Evolutionary conservation across 2,113 vertebrate genomes (phyloP).

Genomic region (Alces alces): DNA sequence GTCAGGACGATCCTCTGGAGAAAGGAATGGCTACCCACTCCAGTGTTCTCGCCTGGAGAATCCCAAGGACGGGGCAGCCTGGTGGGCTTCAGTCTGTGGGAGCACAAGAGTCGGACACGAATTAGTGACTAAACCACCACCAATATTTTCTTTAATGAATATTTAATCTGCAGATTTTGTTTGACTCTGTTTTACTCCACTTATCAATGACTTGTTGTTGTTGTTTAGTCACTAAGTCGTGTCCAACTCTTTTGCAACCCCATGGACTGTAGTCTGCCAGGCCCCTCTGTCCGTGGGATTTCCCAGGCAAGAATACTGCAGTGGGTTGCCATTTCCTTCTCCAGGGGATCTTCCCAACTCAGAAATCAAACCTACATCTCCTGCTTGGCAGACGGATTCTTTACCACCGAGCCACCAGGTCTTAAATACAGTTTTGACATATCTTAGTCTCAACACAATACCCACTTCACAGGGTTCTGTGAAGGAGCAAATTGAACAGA

Average conservation of each 20-base stretch:
- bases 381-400: background rate
- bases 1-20: background rate
- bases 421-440: background rate
- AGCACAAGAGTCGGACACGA: background rate
- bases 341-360: background rate
- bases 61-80: background rate
- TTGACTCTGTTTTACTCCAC: background rate
- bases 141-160: background rate
- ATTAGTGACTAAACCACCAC: background rate
- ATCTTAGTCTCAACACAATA: background rate
- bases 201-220: background rate
- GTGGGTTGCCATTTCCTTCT: background rate
- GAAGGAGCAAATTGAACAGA: background rate
- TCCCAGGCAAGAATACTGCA: background rate
- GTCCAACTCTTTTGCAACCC: background rate
- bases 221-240: background rate
- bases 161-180: background rate
- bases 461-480: background rate
- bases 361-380: background rate
- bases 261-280: background rate
- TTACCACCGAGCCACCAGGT: background rate
- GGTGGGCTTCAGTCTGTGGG: background rate
- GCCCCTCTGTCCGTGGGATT: background rate
- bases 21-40: background rate
- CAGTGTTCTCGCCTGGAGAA: background rate